A percentile compares a stretch with the other conserved stretches of the same genome.
Evolutionary conservation across 2,113 vertebrate species (phyloP).

Genomic region (Choloepus hoffmanni): DNA sequence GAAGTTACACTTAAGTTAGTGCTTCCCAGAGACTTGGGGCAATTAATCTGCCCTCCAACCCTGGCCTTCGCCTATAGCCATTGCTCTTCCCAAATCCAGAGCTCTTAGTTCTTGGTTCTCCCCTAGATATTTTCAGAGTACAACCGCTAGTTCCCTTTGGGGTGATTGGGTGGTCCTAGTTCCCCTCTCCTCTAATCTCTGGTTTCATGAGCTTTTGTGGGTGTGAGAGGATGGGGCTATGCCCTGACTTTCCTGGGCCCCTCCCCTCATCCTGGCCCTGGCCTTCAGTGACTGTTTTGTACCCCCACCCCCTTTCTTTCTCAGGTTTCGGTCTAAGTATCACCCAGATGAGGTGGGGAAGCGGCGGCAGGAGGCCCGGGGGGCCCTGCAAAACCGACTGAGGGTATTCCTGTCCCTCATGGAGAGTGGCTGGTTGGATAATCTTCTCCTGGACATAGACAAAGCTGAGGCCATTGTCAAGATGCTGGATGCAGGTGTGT

Average conservation of each 20-base stretch:
- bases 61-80: background rate
- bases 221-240: constrained; percentile 71
- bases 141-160: constrained; percentile 42
- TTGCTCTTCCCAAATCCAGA: constrained; percentile 56
- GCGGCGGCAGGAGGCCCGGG: constrained; percentile 90
- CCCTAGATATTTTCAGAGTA: constrained; percentile 55
- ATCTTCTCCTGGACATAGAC: constrained; percentile 93
- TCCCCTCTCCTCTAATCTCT: constrained; percentile 11
- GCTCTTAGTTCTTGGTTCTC: constrained; percentile 55
- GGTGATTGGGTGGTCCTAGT: constrained; percentile 69
- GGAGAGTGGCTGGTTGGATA: constrained; percentile 93
- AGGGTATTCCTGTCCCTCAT: constrained; percentile 92
- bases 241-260: constrained; percentile 69
- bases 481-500: constrained; percentile 93
- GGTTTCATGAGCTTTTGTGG: constrained; percentile 65
- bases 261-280: constrained; percentile 39
- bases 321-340: constrained; percentile 96
- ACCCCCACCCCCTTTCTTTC: background rate
- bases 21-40: constrained; percentile 34
- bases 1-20: background rate
- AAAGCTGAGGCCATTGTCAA: constrained; percentile 92
- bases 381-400: constrained; percentile 91
- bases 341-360: constrained; percentile 94
- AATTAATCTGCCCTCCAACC: background rate
- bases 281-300: constrained; percentile 54